A percentile compares a stretch with the other conserved stretches of the same genome.
phyloP scores from a whole-genome alignment of 1,140 invertebrate species.

The Megalopta genalis region DNA sequence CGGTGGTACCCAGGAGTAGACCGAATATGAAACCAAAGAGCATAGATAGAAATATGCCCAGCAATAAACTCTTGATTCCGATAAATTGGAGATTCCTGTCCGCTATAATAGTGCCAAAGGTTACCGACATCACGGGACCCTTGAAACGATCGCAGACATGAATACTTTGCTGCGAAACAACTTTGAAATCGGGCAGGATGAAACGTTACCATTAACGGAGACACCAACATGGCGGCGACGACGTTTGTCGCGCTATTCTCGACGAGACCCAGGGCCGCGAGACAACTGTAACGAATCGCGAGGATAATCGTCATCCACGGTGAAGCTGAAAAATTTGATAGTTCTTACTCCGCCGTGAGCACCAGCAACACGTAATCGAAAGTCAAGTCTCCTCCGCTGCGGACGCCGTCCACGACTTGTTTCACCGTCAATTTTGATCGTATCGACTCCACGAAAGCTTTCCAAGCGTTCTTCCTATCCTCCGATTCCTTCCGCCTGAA shows the following conservation, averaged over 20 bases:
- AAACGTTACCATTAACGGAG: slow-evolving; percentile 87
- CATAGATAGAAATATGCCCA: slow-evolving; percentile 87
- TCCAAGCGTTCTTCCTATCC: slow-evolving; percentile 83
- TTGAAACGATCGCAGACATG: slow-evolving; percentile 53
- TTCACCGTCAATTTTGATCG: slow-evolving; percentile 90
- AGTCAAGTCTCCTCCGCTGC: slow-evolving; percentile 87
- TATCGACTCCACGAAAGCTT: slow-evolving; percentile 86
- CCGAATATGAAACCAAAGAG: slow-evolving; percentile 90
- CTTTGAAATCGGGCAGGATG: not conserved
- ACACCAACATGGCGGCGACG: slow-evolving; percentile 93
- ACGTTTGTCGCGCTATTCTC: slow-evolving; percentile 91
- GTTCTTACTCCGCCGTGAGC: slow-evolving; percentile 88
- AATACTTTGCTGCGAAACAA: not conserved
- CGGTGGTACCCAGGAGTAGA: slow-evolving; percentile 85
- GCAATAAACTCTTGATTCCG: slow-evolving; percentile 84
- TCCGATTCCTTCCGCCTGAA: slow-evolving; percentile 59
- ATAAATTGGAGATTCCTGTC: slow-evolving; percentile 84
- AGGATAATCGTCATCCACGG: not conserved
- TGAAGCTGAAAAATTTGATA: not conserved
- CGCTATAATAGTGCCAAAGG: slow-evolving; percentile 90
- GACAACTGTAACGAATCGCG: slow-evolving; percentile 67
- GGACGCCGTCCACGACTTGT: slow-evolving; percentile 90
- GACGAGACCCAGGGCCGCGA: slow-evolving; percentile 87
- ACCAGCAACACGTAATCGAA: slow-evolving; percentile 91
- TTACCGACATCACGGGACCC: slow-evolving; percentile 92